phyloP scores from a whole-genome alignment of 2,888 invertebrate species.

The Notodonta dromedarius region DNA sequence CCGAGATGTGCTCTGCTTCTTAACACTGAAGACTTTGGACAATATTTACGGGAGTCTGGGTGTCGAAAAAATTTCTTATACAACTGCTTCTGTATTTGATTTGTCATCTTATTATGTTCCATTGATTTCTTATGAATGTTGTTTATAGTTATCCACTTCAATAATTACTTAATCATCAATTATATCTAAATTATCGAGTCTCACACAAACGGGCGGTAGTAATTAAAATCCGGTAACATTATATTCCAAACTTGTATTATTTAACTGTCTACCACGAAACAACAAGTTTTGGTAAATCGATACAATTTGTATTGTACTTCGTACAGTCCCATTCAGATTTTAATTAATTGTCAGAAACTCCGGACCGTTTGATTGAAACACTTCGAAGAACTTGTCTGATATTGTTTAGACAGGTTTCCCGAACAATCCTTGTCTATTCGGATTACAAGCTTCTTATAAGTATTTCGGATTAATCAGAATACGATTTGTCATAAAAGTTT shows the following conservation, averaged over 20 bases:
- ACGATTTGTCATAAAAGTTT: slow-evolving; percentile 41
- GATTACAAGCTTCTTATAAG: slow-evolving; percentile 49
- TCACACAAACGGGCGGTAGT: slow-evolving; percentile 17
- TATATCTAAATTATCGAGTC: slow-evolving; percentile 8
- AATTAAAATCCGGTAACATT: slow-evolving; percentile 26
- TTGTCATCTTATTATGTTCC: not conserved
- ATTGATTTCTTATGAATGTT: no score
- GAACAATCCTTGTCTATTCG: slow-evolving; percentile 48
- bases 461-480: slow-evolving; percentile 45
- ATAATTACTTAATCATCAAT: not conserved
- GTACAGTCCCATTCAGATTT: slow-evolving; percentile 62
- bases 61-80: not conserved
- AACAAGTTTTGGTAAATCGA: slow-evolving; percentile 53
- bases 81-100: no score
- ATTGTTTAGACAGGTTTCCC: slow-evolving; percentile 71
- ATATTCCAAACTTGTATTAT: slow-evolving; percentile 28
- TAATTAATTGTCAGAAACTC: slow-evolving; percentile 73
- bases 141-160: no score
- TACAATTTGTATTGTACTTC: slow-evolving; percentile 59
- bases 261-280: slow-evolving; percentile 33
- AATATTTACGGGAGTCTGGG: slow-evolving; percentile 8
- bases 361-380: slow-evolving; percentile 68
- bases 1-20: slow-evolving; percentile 22
- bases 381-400: slow-evolving; percentile 67
- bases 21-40: slow-evolving; percentile 40